phyloP scores from a whole-genome alignment of 2,113 vertebrate genomes.

The Gopherus flavomarginatus region DNA sequence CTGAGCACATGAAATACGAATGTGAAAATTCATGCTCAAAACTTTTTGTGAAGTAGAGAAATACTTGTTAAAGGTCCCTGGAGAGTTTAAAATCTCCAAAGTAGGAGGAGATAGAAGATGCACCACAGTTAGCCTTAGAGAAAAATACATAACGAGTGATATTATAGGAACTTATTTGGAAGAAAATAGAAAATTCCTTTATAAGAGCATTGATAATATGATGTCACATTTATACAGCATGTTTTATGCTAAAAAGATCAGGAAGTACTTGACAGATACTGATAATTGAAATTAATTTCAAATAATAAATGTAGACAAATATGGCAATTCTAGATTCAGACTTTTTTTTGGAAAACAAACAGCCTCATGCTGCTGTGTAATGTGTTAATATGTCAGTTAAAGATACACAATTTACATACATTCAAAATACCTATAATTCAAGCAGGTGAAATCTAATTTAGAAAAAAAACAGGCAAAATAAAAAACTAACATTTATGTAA shows the following conservation, averaged over 20 bases:
- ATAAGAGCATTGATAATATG: fast-evolving
- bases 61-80: neutral
- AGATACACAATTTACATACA: neutral
- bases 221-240: neutral
- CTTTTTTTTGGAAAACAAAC: neutral
- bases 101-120: neutral
- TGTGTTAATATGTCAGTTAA: neutral
- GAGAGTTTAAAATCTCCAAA: neutral
- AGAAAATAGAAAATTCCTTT: neutral
- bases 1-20: neutral
- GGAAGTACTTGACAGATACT: neutral
- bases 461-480: neutral
- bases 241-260: neutral
- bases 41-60: neutral
- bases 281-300: neutral
- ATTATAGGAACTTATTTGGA: fast-evolving
- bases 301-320: neutral
- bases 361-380: neutral
- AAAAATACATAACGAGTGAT: neutral
- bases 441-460: neutral
- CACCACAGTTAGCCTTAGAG: neutral
- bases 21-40: neutral
- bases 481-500: neutral
- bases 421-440: neutral
- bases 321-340: neutral